phyloP scores from a whole-genome alignment of 1,140 invertebrate species.

The Brevipalpus yothersi region DNA sequence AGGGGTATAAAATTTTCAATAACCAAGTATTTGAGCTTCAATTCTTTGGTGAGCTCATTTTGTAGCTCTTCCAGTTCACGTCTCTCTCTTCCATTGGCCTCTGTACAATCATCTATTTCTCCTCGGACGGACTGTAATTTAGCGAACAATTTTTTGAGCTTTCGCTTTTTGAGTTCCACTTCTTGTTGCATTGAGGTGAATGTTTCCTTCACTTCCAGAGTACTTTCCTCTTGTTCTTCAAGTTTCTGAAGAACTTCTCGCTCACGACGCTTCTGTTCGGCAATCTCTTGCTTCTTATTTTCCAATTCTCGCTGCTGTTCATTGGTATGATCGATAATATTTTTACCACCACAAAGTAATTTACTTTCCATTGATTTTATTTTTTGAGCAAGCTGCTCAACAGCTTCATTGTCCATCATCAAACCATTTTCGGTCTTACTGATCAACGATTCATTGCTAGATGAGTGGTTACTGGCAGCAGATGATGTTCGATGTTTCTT shows the following conservation, averaged over 20 bases:
- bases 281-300: constrained; percentile 46
- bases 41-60: constrained; percentile 43
- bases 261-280: constrained; percentile 45
- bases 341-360: constrained; percentile 53
- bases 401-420: constrained; percentile 1
- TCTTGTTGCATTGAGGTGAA: constrained; percentile 68
- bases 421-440: no score
- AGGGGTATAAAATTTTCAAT: constrained; percentile 88
- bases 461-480: not conserved
- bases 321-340: constrained; percentile 69
- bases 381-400: constrained; percentile 5
- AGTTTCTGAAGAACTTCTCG: constrained; percentile 63
- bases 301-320: constrained; percentile 62
- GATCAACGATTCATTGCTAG: not conserved
- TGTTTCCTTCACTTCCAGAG: constrained; percentile 53
- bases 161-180: constrained; percentile 71
- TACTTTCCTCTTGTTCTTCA: constrained; percentile 64
- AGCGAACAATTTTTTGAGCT: constrained; percentile 41
- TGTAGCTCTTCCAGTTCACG: constrained; percentile 53
- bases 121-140: constrained; percentile 32
- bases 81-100: constrained; percentile 49
- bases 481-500: constrained; percentile 14
- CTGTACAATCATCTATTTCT: constrained; percentile 56
- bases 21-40: constrained; percentile 25
- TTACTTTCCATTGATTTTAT: constrained; percentile 50